Percentiles rank a stretch among this genome's conserved stretches.
Conservation (phyloP, 1,140 invertebrate genomes). For the Acyrthosiphon pisum region DNA sequence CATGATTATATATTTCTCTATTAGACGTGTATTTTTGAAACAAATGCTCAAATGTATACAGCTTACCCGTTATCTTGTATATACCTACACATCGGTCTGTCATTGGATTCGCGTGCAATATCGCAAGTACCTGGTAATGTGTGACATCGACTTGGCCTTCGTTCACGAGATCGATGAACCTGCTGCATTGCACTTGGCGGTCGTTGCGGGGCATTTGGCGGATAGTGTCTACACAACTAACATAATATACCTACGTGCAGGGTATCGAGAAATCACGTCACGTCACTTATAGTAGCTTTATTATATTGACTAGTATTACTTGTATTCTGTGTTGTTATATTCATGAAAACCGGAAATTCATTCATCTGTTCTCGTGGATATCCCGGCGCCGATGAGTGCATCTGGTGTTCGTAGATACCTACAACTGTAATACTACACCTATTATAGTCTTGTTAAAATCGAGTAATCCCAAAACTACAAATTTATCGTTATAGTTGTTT, state of each 20-base stretch:
- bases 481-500: background rate
- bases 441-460: background rate
- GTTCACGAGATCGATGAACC: constrained; percentile 31
- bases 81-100: background rate
- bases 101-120: background rate
- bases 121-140: background rate
- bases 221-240: background rate
- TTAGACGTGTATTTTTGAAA: background rate
- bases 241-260: background rate
- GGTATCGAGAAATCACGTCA: constrained; percentile 22
- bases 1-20: background rate
- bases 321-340: background rate
- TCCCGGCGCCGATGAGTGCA: background rate
- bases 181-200: background rate
- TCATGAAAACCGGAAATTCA: constrained; percentile 25
- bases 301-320: constrained; percentile 19
- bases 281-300: constrained; percentile 24
- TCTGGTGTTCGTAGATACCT: background rate
- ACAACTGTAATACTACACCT: too few species aligned
- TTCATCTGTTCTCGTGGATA: background rate
- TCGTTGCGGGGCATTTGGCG: background rate
- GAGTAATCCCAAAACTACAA: background rate
- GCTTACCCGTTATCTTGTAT: background rate
- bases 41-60: background rate
- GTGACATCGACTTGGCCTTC: constrained; percentile 16